Evolutionary conservation across 2,888 invertebrate genomes (phyloP), one percentile per base, ranked within the genome.

Genomic region (Megalurothrips usitatus): DNA sequence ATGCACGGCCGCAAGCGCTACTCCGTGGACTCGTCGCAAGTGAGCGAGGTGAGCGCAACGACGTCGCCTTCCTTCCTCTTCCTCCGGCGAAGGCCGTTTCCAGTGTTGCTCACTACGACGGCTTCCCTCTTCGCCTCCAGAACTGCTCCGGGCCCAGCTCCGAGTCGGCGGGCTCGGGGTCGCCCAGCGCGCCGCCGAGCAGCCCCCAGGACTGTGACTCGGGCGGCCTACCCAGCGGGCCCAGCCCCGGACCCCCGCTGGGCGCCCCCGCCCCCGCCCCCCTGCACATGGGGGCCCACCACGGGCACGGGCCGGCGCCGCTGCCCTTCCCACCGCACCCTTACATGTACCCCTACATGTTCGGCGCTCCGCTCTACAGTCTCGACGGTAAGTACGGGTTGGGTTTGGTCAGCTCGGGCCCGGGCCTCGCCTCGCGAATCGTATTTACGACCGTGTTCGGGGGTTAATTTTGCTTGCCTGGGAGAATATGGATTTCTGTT

Each of bases 341-440:
- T 86, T 89, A 88, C 85, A 85, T 89, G 84, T 89, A 89, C 83
- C 89, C 89, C n/a, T 89, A 88, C 85, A 88, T 89, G 88, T 89
- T 89, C 84, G 89, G 89, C 9, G 88, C 89, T 58, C 87, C 89
- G 52, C 85, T 89, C 84, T 87, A 89, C 86, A 89, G 88, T 86
- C 86, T 88, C 82, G 88, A 89, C 84, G 89, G 89, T 89, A 86
- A 85, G 87, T 85, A 68, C 43, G 34, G 34, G 49, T 28, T 80
- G 17, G 47, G 75, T 47, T 47, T 49, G 17, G 14, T n/a, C 68
- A 78, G 63, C 49, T 79, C 78, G 63, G 47, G 52, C 81, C 68
- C 34, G 81, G 79, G 80, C 78, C 78, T 79, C 81, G 79, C n/a
- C n/a, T n/a, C n/a, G n/a, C n/a, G n/a, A n/a, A n/a, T n/a, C n/a